phyloP scores from a whole-genome alignment of 2,888 invertebrate genomes.

The Aradus depressus region DNA sequence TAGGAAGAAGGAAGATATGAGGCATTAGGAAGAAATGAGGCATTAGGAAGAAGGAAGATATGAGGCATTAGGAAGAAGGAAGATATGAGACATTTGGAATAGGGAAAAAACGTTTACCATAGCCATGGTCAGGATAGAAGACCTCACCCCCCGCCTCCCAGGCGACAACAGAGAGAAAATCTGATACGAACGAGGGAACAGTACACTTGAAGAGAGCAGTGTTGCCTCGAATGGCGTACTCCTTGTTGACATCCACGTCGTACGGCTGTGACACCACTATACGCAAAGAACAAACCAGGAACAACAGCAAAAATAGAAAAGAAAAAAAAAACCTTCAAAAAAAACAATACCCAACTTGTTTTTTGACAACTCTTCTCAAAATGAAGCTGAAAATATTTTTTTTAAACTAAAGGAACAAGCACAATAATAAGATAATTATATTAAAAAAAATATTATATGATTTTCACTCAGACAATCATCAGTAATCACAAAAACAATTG shows the following conservation, averaged over 20 bases:
- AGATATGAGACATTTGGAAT: no score
- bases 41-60: no score
- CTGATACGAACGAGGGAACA: slow-evolving; percentile 85
- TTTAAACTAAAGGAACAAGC: background rate
- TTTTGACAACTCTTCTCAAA: no score
- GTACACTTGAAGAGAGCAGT: slow-evolving; percentile 80
- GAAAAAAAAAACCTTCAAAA: no score
- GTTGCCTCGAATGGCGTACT: slow-evolving; percentile 82
- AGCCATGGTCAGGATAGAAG: slow-evolving; percentile 36
- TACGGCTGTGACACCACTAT: slow-evolving; percentile 72
- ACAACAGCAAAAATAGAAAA: background rate
- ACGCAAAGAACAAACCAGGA: slow-evolving; percentile 35
- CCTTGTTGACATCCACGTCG: slow-evolving; percentile 76
- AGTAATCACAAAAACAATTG: no score
- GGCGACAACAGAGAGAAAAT: slow-evolving; percentile 76
- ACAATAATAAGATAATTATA: background rate
- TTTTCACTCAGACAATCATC: no score
- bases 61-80: no score
- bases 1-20: no score
- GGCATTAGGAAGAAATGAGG: no score
- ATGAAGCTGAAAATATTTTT: no score
- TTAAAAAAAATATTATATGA: no score
- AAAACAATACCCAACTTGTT: background rate
- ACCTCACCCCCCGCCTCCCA: slow-evolving; percentile 73
- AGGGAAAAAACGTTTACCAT: no score